Conservation (phyloP, 2,888 invertebrate species). For the Cerastis rubricosa region DNA sequence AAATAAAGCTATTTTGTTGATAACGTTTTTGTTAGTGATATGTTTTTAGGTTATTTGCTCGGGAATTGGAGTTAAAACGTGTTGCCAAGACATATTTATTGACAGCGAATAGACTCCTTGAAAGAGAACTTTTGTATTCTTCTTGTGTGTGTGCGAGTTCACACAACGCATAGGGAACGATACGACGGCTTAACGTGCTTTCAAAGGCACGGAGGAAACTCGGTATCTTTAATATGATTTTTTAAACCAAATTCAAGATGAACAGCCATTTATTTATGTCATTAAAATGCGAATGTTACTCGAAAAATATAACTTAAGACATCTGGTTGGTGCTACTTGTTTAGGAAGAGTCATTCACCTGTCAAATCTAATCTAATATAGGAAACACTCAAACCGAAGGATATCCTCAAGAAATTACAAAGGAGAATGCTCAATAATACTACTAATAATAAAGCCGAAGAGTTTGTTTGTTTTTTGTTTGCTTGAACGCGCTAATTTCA, state of each 20-base stretch:
- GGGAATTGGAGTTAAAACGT: background rate
- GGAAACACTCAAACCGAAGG: constrained; percentile 47
- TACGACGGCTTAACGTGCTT: background rate
- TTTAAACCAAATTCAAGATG: background rate
- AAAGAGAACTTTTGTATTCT: background rate
- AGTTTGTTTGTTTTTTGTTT: too few relatives aligned
- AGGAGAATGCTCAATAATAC: constrained; percentile 20
- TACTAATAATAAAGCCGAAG: too few relatives aligned
- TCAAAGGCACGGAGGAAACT: background rate
- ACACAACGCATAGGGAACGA: background rate
- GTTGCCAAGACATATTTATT: background rate
- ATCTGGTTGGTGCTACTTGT: background rate
- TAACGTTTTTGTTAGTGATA: background rate
- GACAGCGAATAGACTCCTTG: background rate
- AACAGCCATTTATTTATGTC: too few relatives aligned
- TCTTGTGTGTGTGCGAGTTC: background rate
- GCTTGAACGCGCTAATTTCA: too few relatives aligned
- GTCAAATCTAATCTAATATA: too few relatives aligned
- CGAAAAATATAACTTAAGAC: background rate
- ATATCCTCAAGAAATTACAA: constrained; percentile 41
- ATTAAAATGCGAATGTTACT: background rate
- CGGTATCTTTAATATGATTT: background rate
- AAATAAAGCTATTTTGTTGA: constrained; percentile 7
- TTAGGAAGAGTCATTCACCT: too few relatives aligned
- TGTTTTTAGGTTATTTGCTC: background rate